phyloP scores from a whole-genome alignment of 2,888 invertebrate genomes.

The Mantis religiosa region DNA sequence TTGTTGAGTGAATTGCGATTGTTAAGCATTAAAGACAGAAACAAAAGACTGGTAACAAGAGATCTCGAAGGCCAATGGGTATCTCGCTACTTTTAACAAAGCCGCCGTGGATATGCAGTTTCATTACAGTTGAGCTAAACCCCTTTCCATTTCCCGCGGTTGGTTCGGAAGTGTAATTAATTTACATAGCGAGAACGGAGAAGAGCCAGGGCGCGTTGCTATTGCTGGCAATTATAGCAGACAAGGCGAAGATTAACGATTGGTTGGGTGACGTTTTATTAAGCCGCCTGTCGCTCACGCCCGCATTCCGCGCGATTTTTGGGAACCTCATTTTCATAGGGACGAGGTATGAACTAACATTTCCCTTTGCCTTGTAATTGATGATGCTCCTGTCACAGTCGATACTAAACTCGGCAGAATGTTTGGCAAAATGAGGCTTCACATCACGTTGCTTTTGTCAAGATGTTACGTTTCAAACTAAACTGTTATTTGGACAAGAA shows the following conservation, averaged over 20 bases:
- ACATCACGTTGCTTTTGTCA: background rate
- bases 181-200: constrained; percentile 4
- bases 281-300: constrained; percentile 28
- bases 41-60: too few species aligned
- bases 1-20: too few species aligned
- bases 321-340: constrained; percentile 30
- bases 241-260: constrained; percentile 30
- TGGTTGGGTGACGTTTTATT: constrained; percentile 29
- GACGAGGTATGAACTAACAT: background rate
- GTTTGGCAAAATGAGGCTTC: background rate
- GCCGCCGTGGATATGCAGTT: background rate
- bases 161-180: constrained; percentile 21
- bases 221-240: constrained; percentile 27
- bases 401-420: background rate
- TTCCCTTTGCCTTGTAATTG: background rate
- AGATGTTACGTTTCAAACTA: background rate
- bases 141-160: background rate
- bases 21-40: too few species aligned
- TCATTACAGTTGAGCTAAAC: background rate
- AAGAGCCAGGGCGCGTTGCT: background rate
- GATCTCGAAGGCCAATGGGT: too few species aligned
- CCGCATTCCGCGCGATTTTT: constrained; percentile 31
- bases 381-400: constrained; percentile 7
- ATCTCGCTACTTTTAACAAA: too few species aligned
- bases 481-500: background rate